These are phyloP conservation scores for Heliconius eleuchia DNA, from an alignment of 1,140 invertebrate genomes.

Conservation along the genomic window DNA sequence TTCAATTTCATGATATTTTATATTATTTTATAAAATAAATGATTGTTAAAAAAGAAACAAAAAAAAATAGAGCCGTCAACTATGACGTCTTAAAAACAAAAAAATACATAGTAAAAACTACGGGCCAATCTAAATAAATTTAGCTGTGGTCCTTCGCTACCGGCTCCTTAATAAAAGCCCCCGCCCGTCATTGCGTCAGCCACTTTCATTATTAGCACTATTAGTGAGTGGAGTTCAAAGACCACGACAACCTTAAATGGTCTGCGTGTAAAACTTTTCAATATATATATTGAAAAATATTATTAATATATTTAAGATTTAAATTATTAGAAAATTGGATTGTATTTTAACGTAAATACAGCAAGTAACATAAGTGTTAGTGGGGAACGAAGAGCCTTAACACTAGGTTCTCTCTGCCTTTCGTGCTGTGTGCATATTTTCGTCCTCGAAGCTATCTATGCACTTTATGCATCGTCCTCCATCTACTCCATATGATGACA, in stretches of 20 bases:
- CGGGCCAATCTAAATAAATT: slow-evolving; percentile 13
- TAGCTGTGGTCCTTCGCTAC: slow-evolving; percentile 10
- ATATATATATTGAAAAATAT: neutral
- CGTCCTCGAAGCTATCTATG: no score
- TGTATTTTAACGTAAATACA: no score
- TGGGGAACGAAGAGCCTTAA: no score
- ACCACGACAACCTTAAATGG: neutral
- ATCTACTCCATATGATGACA: no score
- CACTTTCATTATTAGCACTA: slow-evolving; percentile 36
- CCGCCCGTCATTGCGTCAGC: slow-evolving; percentile 33
- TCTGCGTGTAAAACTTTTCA: neutral
- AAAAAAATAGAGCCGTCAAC: neutral
- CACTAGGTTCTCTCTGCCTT: no score
- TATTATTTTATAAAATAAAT: no score
- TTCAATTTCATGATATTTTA: no score
- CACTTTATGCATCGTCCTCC: no score
- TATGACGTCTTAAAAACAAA: neutral
- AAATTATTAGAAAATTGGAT: no score
- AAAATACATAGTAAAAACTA: neutral
- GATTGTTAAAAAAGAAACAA: neutral
- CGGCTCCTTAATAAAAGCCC: slow-evolving; percentile 31
- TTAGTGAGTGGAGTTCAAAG: slow-evolving; percentile 25
- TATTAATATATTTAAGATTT: neutral
- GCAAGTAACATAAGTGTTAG: no score
- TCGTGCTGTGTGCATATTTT: no score